These are phyloP conservation scores for Hipparchia sbordonii DNA, from an alignment of 2,888 invertebrate genomes.

Conservation along the genomic window DNA sequence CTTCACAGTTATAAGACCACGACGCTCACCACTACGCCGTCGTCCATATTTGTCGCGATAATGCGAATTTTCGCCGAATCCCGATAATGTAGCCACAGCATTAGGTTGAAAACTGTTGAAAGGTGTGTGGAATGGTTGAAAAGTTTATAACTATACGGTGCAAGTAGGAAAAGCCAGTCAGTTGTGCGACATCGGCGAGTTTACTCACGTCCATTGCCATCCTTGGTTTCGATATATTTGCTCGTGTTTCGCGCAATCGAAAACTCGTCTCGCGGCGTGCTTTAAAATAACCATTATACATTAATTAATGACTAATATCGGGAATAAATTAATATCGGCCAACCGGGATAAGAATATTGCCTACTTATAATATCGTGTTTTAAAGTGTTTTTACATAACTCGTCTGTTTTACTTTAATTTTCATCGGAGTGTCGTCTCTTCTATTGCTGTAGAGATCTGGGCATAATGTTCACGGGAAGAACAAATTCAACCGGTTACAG, in stretches of 20 bases:
- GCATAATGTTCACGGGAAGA: neutral
- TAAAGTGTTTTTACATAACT: neutral
- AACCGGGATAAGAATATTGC: too few species aligned
- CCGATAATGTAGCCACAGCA: too few species aligned
- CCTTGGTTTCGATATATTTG: neutral
- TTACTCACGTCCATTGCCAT: neutral
- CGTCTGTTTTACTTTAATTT: neutral
- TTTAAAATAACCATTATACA: too few species aligned
- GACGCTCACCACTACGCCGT: too few species aligned
- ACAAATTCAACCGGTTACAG: neutral
- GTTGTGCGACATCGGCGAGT: neutral
- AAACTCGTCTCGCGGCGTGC: neutral
- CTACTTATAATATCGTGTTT: too few species aligned
- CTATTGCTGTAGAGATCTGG: neutral
- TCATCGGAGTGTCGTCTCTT: neutral
- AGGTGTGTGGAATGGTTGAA: constrained; percentile 1
- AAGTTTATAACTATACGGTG: constrained; percentile 3
- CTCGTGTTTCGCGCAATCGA: neutral
- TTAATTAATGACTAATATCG: too few species aligned
- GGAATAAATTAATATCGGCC: too few species aligned
- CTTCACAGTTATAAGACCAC: too few species aligned
- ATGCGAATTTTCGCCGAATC: too few species aligned
- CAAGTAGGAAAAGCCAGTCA: constrained; percentile 1
- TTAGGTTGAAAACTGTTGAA: constrained; percentile 6
- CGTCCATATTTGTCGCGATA: too few species aligned